A percentile compares a stretch with the other conserved stretches of the same genome.
Evolutionary conservation across 2,888 invertebrate genomes (phyloP).

Genomic region (Eupithecia subfuscata): DNA sequence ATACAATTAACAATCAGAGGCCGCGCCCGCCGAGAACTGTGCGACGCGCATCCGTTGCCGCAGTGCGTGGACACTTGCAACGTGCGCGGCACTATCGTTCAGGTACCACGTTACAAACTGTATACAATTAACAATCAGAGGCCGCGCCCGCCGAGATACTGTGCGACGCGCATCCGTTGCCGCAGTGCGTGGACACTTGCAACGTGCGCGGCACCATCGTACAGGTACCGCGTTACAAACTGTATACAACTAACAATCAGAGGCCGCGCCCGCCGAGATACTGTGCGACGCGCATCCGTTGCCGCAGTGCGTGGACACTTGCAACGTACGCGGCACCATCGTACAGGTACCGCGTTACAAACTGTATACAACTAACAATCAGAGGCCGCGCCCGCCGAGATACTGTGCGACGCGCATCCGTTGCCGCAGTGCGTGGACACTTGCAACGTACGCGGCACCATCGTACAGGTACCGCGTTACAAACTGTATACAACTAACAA

Average conservation of each 20-base stretch:
- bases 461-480: slow-evolving; percentile 78
- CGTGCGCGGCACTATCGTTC: too few relatives aligned
- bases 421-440: slow-evolving; percentile 86
- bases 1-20: slow-evolving; percentile 47
- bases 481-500: slow-evolving; percentile 52
- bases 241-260: slow-evolving; percentile 52
- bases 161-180: slow-evolving; percentile 77
- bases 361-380: too few relatives aligned
- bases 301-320: too few relatives aligned
- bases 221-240: slow-evolving; percentile 68
- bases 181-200: slow-evolving; percentile 85
- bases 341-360: too few relatives aligned
- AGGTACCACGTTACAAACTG: too few relatives aligned
- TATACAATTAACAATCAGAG: too few relatives aligned
- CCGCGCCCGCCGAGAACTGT: too few relatives aligned
- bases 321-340: too few relatives aligned
- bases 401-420: slow-evolving; percentile 68
- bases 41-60: too few relatives aligned
- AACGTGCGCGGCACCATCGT: slow-evolving; percentile 85
- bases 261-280: too few relatives aligned
- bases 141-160: slow-evolving; percentile 30
- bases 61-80: too few relatives aligned
- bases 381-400: slow-evolving; percentile 24
- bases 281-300: too few relatives aligned
- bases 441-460: slow-evolving; percentile 84